phyloP scores from a whole-genome alignment of 1,140 invertebrate genomes.

The Lordiphosa stackelbergi region DNA sequence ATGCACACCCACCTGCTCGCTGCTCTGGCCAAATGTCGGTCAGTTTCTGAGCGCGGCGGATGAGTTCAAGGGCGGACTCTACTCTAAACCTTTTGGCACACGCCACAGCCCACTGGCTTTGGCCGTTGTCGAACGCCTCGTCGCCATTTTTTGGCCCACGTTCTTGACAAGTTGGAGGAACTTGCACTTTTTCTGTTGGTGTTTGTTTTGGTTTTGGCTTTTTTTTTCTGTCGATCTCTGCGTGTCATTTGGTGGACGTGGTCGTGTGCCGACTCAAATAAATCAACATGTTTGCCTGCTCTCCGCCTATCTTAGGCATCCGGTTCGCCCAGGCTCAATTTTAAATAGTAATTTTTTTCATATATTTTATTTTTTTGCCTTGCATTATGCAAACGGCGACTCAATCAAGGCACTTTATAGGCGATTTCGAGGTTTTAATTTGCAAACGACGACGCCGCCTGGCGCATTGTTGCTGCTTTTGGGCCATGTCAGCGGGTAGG shows the following conservation, averaged over 20 bases:
- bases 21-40: slow-evolving; percentile 59
- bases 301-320: slow-evolving; percentile 57
- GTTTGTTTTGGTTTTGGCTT: slow-evolving; percentile 22
- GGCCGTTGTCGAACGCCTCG: slow-evolving; percentile 38
- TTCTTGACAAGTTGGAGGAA: slow-evolving; percentile 21
- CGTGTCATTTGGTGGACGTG: slow-evolving; percentile 49
- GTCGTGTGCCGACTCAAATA: slow-evolving; percentile 67
- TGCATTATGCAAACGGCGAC: slow-evolving; percentile 54
- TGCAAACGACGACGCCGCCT: slow-evolving; percentile 19
- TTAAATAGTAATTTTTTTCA: slow-evolving; percentile 18
- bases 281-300: slow-evolving; percentile 48
- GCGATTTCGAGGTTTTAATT: slow-evolving; percentile 55
- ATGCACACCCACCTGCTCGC: slow-evolving; percentile 48
- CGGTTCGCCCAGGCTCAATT: slow-evolving; percentile 61
- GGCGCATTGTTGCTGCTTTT: slow-evolving; percentile 4
- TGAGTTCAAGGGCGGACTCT: slow-evolving; percentile 56
- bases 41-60: slow-evolving; percentile 28
- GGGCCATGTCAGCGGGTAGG: background rate
- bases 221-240: slow-evolving; percentile 27
- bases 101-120: slow-evolving; percentile 30
- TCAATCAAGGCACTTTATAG: slow-evolving; percentile 72
- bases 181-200: slow-evolving; percentile 61
- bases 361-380: slow-evolving; percentile 17
- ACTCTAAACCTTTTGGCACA: slow-evolving; percentile 38
- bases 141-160: slow-evolving; percentile 55